Base-by-base conservation (phyloP, 1,140 invertebrate species). In the Diorhabda elongata region DNA sequence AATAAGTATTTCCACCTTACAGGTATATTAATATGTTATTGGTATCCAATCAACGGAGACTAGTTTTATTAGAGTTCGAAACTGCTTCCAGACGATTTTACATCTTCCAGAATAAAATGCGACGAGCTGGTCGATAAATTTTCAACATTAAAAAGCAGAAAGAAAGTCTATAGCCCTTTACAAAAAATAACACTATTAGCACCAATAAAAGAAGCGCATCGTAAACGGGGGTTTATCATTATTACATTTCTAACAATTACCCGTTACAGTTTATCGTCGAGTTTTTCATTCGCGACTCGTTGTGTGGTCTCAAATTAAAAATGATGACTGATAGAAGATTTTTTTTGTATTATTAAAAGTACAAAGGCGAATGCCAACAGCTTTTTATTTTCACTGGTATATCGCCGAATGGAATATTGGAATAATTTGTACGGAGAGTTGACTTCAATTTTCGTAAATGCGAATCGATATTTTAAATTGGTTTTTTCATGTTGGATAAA, bases 291-390 rank as follows among this genome's bases (percentile, higher is more conserved):
- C 47, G 6, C 47, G 6, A n/a, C 47, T 52, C 47, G 47, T 52
- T 52, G 47, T 52, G 47, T 52, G 47, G 47, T 52, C 47, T 52
- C 47, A 52, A 52, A 52, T 52, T 52, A 52, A 52, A 52, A 52
- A 52, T 6, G 47, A 52, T 6, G 47, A n/a, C 47, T 52, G n/a
- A 52, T 52, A 52, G n/a, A 52, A 52, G 47, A 52, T 52, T 52
- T 52, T 26, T 26, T 52, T 52, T 52, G 3, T 52, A 52, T 52
- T 52, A 8, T 52, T 52, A 3, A 26, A n/a, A n/a, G 47, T 52
- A 52, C 47, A 52, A 52, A 52, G 47, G 47, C 6, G n/a, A 52
- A 52, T 52, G 47, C 47, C 6, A 52, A 52, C 47, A 52, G 47
- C 47, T 6, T 52, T 52, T 52, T 52, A 26, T 26, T 26, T n/a